Evolutionary conservation across 2,797 vertebrate species (phyloP), one percentile per base, ranked within the genome.

Genomic region (Myoxocephalus aenaeus): DNA sequence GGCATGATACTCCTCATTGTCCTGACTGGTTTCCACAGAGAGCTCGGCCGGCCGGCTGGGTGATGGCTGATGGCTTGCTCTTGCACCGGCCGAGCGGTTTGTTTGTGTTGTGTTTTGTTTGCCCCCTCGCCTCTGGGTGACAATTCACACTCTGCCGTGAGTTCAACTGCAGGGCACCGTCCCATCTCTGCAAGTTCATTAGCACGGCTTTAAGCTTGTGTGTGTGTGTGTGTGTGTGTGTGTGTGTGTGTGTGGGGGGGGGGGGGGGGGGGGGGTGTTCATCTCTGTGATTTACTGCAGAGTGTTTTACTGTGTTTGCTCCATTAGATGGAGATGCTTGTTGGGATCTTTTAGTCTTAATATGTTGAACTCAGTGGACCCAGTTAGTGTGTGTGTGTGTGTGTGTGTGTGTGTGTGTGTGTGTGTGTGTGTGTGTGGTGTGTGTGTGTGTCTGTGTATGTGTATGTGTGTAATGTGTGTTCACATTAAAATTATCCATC

Each of bases 121-220:
- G 90, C 85, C 90, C 89, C 91, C 91, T 94, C 84, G 89, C 89
- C 91, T 89, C 89, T 86, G 88, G 88, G 86, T 93, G 94, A 91
- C 92, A 89, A 90, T 93, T 95, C 94, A 94, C 94, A 94, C 93
- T 89, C 87, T 77, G 69, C 83, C 14, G 80, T 40, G 80, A 91
- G 95, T 95, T 96, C 95, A 95, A 74, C 89, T 92, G 73, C 74
- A 46, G 94, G 94, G 90, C 94, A 95, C 22, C 1, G n/a, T 73
- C 73, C 62, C n/a, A 81, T 86, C 86, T 76, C 83, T 62, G 82
- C 82, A 84, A 92, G 91, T 94, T 95, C 91, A 93, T 94, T 90
- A 92, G 87, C 85, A 65, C 53, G 65, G 80, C 63, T 58, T 48
- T 7, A 64, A 5, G 18, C 80, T 67, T 63, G 78, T 78, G 67